Evolutionary conservation across 1,140 invertebrate genomes (phyloP), one percentile per base, ranked within the genome.

Genomic region (Eubasilissa regina): DNA sequence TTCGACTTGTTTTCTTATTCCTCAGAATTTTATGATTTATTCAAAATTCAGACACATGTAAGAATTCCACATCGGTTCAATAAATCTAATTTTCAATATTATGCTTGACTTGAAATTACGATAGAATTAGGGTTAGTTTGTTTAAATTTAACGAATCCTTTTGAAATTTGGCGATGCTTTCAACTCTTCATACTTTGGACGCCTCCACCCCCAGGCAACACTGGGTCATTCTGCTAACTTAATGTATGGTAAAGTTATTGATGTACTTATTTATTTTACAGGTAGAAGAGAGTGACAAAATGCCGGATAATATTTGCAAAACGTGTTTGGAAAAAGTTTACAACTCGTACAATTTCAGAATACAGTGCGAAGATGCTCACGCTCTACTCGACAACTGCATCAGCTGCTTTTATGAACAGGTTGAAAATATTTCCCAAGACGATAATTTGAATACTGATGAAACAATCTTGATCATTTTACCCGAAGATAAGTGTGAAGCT

Each of bases 331-430:
- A 81, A 17, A 81, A 80, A 56, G 62, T 80, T 13, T 47, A 47
- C 19, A 51, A 25, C 3, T 78, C 80, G 8, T 80, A 83, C 62
- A 76, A 81, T 13, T 80, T 83, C 35, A 75, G 77, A 70, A 47
- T 78, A 11, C 77, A 78, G 45, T 83, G 78, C 25, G 78, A 83
- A 77, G 73, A 80, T 11, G 75, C 80, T n/a, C 75, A 83, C 56
- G 11, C 17, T 3, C 0, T 79, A 0, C 53, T 79, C 11, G 81
- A 81, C 51, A 80, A 81, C 21, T 81, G 51, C 62, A 68, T 78
- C 15, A 55, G 44, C 45, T 21, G 21, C 45, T 56, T 78, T n/a
- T 78, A 62, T 55, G 45, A 70, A 17, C 47, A 78, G 35, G 43
- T 77, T n/a, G 13, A 21, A 75, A 56, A 76, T 58, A 51, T 56